Percentiles rank a stretch among this genome's conserved stretches.
These are phyloP conservation scores for Dilophus febrilis DNA, from an alignment of 2,888 invertebrate genomes.

Conservation along the genomic window DNA sequence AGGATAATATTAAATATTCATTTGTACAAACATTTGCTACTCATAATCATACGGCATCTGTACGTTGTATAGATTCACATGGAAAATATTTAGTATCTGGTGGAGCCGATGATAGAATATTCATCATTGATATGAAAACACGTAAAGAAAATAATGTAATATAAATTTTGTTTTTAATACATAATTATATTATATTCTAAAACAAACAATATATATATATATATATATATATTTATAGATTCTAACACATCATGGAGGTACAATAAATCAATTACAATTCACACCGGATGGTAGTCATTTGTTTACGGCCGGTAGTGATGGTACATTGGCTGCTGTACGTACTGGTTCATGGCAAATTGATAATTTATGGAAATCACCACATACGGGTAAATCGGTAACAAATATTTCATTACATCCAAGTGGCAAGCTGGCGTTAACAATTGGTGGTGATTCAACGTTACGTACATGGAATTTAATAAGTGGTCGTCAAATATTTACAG, in stretches of 20 bases:
- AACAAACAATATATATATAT: slow-evolving; percentile 2
- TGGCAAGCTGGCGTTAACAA: slow-evolving; percentile 73
- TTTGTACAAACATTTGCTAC: slow-evolving; percentile 71
- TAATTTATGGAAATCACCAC: slow-evolving; percentile 66
- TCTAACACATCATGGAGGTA: slow-evolving; percentile 66
- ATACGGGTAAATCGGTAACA: slow-evolving; percentile 58
- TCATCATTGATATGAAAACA: slow-evolving; percentile 63
- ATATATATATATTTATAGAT: too few species aligned
- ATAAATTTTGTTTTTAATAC: not conserved
- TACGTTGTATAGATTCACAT: slow-evolving; percentile 52
- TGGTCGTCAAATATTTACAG: slow-evolving; percentile 61
- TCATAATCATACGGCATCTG: slow-evolving; percentile 67
- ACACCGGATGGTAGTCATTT: slow-evolving; percentile 61
- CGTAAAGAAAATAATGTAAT: slow-evolving; percentile 57
- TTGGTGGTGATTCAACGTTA: slow-evolving; percentile 68
- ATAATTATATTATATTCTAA: not conserved
- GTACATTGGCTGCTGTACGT: slow-evolving; percentile 62
- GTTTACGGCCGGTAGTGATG: slow-evolving; percentile 72
- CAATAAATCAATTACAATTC: slow-evolving; percentile 63
- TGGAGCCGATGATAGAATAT: slow-evolving; percentile 75
- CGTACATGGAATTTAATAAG: slow-evolving; percentile 90
- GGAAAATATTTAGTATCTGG: slow-evolving; percentile 69
- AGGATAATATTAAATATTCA: slow-evolving; percentile 8
- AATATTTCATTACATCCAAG: slow-evolving; percentile 71
- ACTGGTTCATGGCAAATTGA: slow-evolving; percentile 75